These are phyloP conservation scores for Adela reaumurella DNA, from an alignment of 2,888 invertebrate species.

Conservation along the genomic window DNA sequence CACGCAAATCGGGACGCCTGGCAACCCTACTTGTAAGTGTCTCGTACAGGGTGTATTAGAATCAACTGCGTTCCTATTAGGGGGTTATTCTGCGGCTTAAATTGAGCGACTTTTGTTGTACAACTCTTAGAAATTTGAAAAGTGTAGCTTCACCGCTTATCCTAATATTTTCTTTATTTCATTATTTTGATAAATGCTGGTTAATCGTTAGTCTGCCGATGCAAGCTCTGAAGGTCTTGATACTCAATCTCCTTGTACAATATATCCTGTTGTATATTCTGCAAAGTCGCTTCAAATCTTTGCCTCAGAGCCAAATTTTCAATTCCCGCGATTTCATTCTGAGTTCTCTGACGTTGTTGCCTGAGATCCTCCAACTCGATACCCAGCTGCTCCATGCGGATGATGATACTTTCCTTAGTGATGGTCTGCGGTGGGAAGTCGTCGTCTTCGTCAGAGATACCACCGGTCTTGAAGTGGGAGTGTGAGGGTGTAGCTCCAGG, in stretches of 20 bases:
- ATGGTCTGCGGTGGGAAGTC: conserved; percentile 28
- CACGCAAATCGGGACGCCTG: too few relatives aligned
- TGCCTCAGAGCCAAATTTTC: conserved; percentile 81
- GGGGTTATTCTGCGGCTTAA: too few relatives aligned
- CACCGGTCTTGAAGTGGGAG: conserved; percentile 2
- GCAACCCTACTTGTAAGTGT: too few relatives aligned
- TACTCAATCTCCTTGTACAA: conserved; percentile 73
- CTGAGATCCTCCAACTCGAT: conserved; percentile 73
- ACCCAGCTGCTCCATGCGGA: conserved; percentile 67
- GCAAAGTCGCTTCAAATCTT: conserved; percentile 77
- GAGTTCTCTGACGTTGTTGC: conserved; percentile 71
- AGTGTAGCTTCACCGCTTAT: too few relatives aligned
- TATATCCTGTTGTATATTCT: conserved; percentile 75
- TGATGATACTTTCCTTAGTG: conserved; percentile 51
- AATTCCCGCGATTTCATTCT: conserved; percentile 78
- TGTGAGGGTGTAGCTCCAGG: conserved; percentile 9
- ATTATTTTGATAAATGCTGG: too few relatives aligned
- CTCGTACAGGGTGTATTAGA: too few relatives aligned
- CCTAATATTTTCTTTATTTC: too few relatives aligned
- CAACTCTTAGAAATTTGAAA: too few relatives aligned
- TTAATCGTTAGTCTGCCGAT: conserved; percentile 10
- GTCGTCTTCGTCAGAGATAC: conserved; percentile 18
- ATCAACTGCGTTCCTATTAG: too few relatives aligned
- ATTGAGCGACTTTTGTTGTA: too few relatives aligned
- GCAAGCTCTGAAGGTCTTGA: conserved; percentile 36